phyloP scores from a whole-genome alignment of 2,797 vertebrate species.

The Anomalospiza imberbis region DNA sequence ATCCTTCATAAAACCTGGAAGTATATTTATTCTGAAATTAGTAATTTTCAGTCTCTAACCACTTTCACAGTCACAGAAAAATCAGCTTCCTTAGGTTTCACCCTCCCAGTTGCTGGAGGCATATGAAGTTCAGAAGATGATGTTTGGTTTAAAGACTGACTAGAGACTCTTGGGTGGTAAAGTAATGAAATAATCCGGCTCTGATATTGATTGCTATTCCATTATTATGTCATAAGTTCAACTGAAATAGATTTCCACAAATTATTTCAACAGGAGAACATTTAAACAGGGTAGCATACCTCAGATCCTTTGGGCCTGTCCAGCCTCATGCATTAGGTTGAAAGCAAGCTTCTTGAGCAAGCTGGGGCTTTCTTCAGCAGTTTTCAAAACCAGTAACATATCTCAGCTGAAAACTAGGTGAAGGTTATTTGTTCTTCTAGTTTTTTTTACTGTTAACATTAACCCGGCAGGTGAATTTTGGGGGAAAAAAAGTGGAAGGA shows the following conservation, averaged over 20 bases:
- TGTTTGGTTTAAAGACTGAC: background rate
- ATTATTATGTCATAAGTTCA: background rate
- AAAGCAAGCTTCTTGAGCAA: background rate
- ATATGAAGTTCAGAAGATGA: background rate
- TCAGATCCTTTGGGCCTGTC: background rate
- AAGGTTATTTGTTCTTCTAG: background rate
- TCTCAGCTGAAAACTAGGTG: background rate
- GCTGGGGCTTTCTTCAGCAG: background rate
- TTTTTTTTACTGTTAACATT: background rate
- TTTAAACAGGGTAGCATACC: background rate
- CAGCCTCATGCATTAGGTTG: background rate
- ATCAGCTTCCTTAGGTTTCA: background rate
- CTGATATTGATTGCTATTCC: background rate
- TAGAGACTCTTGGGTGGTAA: background rate
- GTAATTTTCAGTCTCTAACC: background rate
- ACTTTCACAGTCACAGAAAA: background rate
- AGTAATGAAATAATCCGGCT: background rate
- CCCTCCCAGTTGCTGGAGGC: background rate
- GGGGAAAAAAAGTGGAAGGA: background rate
- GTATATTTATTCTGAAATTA: conserved; percentile 3
- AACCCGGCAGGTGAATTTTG: background rate
- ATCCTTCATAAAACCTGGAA: background rate
- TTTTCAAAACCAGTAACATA: background rate
- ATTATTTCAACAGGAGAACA: background rate
- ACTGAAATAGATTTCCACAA: background rate